A percentile compares a stretch with the other conserved stretches of the same genome.
phyloP scores from a whole-genome alignment of 2,113 vertebrate genomes.

The Paramormyrops kingsleyae region DNA sequence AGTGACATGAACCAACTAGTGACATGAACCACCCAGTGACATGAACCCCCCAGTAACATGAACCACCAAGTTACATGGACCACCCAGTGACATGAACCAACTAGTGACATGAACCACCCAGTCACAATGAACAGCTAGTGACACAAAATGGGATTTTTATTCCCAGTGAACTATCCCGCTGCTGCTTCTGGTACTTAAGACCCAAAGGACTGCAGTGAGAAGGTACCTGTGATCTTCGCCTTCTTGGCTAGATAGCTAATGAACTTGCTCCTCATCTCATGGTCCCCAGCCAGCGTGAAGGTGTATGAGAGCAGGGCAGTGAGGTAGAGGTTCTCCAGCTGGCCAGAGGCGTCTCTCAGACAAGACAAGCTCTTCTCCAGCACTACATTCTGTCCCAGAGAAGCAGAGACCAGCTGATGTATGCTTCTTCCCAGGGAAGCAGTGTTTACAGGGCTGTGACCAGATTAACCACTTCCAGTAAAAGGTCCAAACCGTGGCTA shows the following conservation, averaged over 20 bases:
- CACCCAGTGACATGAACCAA: conserved; percentile 46
- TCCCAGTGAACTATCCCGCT: not conserved
- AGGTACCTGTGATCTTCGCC: conserved; percentile 24
- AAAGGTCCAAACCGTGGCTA: not conserved
- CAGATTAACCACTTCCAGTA: not conserved
- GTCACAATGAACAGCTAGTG: conserved; percentile 15
- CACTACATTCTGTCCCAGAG: conserved; percentile 47
- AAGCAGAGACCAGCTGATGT: not conserved
- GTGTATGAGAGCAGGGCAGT: conserved; percentile 74
- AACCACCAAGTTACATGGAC: too few species aligned
- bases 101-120: conserved; percentile 31
- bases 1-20: conserved; percentile 50
- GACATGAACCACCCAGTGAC: too few species aligned
- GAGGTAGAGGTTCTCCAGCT: conserved; percentile 57
- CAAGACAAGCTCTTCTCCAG: conserved; percentile 63
- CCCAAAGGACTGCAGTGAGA: not conserved
- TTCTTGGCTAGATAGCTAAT: conserved; percentile 42
- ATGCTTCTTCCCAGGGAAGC: not conserved
- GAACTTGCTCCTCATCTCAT: conserved; percentile 51
- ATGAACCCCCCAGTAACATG: too few species aligned
- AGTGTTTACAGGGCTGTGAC: not conserved
- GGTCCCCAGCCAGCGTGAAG: conserved; percentile 68
- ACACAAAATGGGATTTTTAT: not conserved
- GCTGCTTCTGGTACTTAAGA: not conserved
- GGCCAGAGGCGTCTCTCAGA: conserved; percentile 36